Base-by-base conservation (phyloP, 2,797 vertebrate genomes). In the Jordanella pulchra region DNA sequence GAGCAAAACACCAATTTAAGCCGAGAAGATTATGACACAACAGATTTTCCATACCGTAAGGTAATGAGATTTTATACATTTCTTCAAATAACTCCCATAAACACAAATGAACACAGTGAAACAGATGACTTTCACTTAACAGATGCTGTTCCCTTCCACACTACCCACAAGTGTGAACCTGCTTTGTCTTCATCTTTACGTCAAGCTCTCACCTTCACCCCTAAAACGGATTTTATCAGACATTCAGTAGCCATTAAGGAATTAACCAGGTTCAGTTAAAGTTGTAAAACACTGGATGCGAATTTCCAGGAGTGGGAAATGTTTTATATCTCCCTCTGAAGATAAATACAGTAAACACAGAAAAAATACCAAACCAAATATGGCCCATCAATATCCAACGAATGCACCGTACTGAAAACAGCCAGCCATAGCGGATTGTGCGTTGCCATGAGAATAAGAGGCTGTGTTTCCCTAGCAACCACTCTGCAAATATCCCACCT, bases 391-490 rank as follows among this genome's bases (percentile, higher is more conserved):
- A 58, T 67, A 64, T 78, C 79, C 48, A 55, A 78, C 76, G 47
- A n/a, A 72, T 53, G 71, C 65, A 74, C 50, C 56, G 72, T 51
- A 82, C 73, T 82, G 76, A 87, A 77, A 87, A 83, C 76, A 28
- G 72, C 28, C 69, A 76, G 72, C 73, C 23, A 51, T 73, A 50
- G 74, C 69, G 3, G 11, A 48, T 79, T 69, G 64, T 50, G 47
- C 2, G 83, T 89, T 89, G 77, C 87, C 77, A 89, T 86, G 83
- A 81, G 80, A 88, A 85, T 81, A 69, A 75, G 84, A 89, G 81
- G 76, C 84, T 86, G 78, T 78, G 91, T 93, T 92, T 89, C 89
- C 90, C 73, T 91, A 83, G 91, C 88, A 93, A 91, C 92, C 73
- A 65, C 76, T 89, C 80, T 83, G 86, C 82, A 86, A 89, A 89